A percentile compares a stretch with the other conserved stretches of the same genome.
Evolutionary conservation across 1,140 invertebrate genomes (phyloP).

Genomic region (Augochlora pura): DNA sequence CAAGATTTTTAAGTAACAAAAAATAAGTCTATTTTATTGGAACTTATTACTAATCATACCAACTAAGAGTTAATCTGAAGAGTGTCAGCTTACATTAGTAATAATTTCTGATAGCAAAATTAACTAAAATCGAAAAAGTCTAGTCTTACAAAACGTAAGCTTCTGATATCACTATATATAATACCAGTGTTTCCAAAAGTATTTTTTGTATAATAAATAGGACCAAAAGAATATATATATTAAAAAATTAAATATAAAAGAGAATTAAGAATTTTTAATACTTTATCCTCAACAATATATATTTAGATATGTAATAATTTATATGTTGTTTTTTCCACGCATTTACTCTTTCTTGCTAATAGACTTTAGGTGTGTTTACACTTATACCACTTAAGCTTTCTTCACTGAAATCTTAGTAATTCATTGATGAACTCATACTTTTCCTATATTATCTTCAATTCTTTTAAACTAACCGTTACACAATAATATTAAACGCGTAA

Average conservation of each 20-base stretch:
- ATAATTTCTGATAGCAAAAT: neutral
- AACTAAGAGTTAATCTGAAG: conserved; percentile 33
- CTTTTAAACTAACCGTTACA: neutral
- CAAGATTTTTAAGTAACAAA: conserved; percentile 1
- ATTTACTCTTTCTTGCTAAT: neutral
- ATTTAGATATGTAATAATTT: conserved; percentile 32
- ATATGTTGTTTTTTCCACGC: neutral
- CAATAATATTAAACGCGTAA: neutral
- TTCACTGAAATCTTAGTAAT: neutral
- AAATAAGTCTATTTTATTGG: neutral
- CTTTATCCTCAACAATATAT: conserved; percentile 4
- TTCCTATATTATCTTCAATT: too few species aligned
- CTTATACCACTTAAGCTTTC: neutral
- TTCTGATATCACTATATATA: conserved; percentile 14
- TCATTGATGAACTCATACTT: neutral
- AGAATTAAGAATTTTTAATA: neutral
- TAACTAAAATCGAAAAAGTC: conserved; percentile 12
- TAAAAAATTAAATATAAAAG: conserved; percentile 2
- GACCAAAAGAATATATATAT: neutral
- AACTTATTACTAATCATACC: neutral
- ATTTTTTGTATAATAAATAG: neutral
- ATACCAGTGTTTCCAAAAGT: conserved; percentile 34
- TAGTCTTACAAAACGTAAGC: conserved; percentile 15
- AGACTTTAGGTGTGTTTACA: neutral
- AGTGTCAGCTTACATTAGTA: conserved; percentile 2